Percentiles rank a stretch among this genome's conserved stretches.
These are phyloP conservation scores for Diprion similis DNA, from an alignment of 1,140 invertebrate genomes.

Conservation along the genomic window DNA sequence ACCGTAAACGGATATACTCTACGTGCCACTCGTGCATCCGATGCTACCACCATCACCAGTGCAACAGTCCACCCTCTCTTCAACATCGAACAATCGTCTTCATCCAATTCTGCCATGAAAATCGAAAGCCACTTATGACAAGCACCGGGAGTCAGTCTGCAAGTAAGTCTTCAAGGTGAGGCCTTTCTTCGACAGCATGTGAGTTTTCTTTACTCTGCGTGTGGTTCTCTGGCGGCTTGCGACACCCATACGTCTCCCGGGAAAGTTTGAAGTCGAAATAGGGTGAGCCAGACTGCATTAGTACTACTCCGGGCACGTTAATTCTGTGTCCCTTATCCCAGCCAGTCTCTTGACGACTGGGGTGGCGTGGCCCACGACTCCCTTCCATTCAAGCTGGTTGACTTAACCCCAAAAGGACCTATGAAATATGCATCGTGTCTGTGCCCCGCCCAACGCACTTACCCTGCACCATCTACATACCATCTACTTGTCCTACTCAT, in stretches of 20 bases:
- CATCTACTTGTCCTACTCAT: background rate
- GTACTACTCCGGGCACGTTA: constrained; percentile 4
- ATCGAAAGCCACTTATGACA: too few relatives aligned
- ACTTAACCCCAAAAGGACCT: constrained; percentile 5
- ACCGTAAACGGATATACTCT: too few relatives aligned
- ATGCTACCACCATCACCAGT: too few relatives aligned
- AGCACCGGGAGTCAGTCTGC: background rate
- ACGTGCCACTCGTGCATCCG: too few relatives aligned
- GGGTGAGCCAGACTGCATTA: background rate
- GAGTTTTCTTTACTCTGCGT: background rate
- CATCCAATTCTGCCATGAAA: too few relatives aligned
- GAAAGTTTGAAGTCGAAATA: background rate
- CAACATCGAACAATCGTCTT: too few relatives aligned
- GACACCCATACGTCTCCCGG: background rate
- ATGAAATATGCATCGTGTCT: constrained; percentile 7
- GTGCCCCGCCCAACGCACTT: background rate
- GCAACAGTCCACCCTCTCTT: too few relatives aligned
- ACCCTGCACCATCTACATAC: background rate
- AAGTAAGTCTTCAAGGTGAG: background rate
- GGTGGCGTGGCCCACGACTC: background rate
- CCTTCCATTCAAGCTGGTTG: background rate
- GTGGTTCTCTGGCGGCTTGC: background rate
- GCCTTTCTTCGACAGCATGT: background rate
- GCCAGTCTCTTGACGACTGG: background rate
- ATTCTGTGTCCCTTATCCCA: constrained; percentile 3